Evolutionary conservation across 1,140 invertebrate genomes (phyloP).

Genomic region (Nebria ingens): DNA sequence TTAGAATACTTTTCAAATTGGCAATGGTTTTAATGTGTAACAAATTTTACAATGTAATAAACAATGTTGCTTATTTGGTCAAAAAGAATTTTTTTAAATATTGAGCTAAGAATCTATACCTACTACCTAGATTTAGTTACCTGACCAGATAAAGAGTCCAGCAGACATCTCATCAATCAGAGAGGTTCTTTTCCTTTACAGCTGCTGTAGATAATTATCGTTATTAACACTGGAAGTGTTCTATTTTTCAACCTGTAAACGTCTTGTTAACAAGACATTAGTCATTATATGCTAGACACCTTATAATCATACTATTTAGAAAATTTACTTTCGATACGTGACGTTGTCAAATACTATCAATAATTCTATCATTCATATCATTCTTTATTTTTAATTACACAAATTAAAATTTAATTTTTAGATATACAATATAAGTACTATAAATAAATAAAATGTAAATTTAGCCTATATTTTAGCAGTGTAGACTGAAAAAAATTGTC

Average conservation of each 20-base stretch:
- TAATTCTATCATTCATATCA: background rate
- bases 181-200: no score
- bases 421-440: background rate
- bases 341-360: background rate
- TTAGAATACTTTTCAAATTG: no score
- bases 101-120: no score
- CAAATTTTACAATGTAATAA: no score
- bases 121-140: no score
- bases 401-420: background rate
- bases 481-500: background rate
- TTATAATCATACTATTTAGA: background rate
- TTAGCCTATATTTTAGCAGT: background rate
- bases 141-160: no score
- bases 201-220: background rate
- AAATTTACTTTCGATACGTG: background rate
- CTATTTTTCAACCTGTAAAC: background rate
- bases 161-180: no score
- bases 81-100: no score
- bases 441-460: background rate
- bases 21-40: no score
- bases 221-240: background rate
- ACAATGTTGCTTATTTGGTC: no score
- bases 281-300: background rate
- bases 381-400: background rate
- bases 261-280: background rate